Percentiles rank a stretch among this genome's conserved stretches.
Conservation (phyloP, 2,113 vertebrate genomes). For the Balaenoptera acutorostrata region DNA sequence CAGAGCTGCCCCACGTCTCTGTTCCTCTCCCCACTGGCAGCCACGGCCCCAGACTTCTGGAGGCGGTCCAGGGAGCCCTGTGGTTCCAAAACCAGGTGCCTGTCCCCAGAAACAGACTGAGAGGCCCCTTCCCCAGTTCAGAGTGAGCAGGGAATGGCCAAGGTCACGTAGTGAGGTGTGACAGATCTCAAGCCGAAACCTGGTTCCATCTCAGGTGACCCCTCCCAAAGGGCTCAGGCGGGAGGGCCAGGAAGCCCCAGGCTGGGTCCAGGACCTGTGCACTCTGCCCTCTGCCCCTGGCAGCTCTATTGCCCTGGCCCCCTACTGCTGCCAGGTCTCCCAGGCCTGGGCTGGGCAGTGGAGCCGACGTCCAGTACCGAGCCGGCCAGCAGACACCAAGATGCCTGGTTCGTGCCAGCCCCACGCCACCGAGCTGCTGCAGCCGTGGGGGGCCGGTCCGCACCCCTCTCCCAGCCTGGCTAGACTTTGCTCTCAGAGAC, state of each 20-base stretch:
- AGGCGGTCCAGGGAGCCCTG: background rate
- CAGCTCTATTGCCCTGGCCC: background rate
- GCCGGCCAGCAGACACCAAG: background rate
- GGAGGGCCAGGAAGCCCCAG: background rate
- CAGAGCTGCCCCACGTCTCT: background rate
- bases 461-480: too few relatives aligned
- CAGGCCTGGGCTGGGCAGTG: background rate
- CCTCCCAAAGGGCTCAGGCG: background rate
- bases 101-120: background rate
- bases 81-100: background rate
- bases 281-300: background rate
- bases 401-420: background rate
- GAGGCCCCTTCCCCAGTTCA: background rate
- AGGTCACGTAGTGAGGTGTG: background rate
- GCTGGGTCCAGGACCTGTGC: background rate
- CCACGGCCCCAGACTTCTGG: background rate
- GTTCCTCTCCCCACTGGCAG: background rate
- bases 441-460: rapidly evolving
- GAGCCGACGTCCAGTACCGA: background rate
- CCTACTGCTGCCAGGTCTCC: background rate
- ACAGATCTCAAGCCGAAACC: background rate
- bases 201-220: background rate
- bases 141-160: background rate
- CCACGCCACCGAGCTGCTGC: background rate
- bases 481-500: background rate